Conservation (phyloP, 53 echinoderm and acorn worm genomes). For the Holothuria scabra region DNA sequence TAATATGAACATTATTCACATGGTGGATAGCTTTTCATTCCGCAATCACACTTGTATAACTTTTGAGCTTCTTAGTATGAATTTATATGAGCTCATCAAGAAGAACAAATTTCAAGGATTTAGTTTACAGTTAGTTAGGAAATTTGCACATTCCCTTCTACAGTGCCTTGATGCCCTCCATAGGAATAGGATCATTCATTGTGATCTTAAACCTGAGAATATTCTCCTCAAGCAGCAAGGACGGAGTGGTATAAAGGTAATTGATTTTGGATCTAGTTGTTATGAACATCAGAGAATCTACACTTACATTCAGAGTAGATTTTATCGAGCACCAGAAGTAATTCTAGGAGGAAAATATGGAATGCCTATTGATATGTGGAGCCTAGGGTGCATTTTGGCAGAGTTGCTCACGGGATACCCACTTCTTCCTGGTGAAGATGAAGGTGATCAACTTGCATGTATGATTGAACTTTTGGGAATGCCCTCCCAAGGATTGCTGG, state of each 20-base stretch:
- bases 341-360: slow-evolving; percentile 97
- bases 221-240: slow-evolving; percentile 97
- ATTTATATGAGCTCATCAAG: slow-evolving; percentile 98
- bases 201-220: slow-evolving; percentile 99
- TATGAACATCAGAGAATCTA: slow-evolving; percentile 99
- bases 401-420: slow-evolving; percentile 98
- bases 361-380: slow-evolving; percentile 99
- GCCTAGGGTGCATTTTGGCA: slow-evolving; percentile 95
- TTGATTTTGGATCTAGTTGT: slow-evolving; percentile 99
- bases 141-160: slow-evolving; percentile 97
- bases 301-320: slow-evolving; percentile 99
- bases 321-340: slow-evolving; percentile 98
- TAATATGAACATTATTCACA: slow-evolving; percentile 97
- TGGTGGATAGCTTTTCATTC: slow-evolving; percentile 94
- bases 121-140: slow-evolving; percentile 93
- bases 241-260: slow-evolving; percentile 98
- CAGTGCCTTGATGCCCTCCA: slow-evolving; percentile 98
- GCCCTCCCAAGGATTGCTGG: slow-evolving; percentile 90
- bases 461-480: slow-evolving; percentile 97
- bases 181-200: slow-evolving; percentile 98
- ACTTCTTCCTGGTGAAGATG: slow-evolving; percentile 98
- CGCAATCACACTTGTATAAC: slow-evolving; percentile 99
- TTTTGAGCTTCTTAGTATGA: slow-evolving; percentile 99
- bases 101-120: slow-evolving; percentile 99
- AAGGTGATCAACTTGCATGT: slow-evolving; percentile 95